phyloP scores from a whole-genome alignment of 2,113 vertebrate genomes.

The Athene cunicularia region DNA sequence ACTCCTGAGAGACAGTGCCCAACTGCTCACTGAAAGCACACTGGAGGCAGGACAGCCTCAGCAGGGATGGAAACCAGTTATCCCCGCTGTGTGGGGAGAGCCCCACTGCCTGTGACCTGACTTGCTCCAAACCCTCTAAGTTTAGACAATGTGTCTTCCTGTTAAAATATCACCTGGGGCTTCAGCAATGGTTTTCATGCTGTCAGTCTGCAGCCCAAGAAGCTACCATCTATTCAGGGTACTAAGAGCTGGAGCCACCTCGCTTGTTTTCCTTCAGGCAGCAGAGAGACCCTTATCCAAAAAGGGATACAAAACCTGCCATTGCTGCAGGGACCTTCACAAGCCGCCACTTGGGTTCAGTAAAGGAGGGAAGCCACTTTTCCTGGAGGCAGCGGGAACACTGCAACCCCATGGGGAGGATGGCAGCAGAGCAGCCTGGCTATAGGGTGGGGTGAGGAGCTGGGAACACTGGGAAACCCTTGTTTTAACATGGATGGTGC shows the following conservation, averaged over 20 bases:
- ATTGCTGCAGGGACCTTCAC: background rate
- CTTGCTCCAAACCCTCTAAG: background rate
- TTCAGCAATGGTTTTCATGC: background rate
- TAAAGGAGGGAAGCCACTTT: background rate
- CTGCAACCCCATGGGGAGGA: background rate
- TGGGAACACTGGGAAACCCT: background rate
- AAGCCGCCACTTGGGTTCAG: fast-evolving
- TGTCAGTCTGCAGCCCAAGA: background rate
- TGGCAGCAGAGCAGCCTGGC: background rate
- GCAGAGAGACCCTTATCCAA: background rate
- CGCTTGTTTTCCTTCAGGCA: background rate
- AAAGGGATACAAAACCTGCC: background rate
- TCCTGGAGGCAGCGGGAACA: background rate
- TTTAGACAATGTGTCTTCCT: background rate
- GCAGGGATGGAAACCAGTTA: background rate
- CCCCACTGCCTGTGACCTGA: fast-evolving
- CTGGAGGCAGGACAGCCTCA: background rate
- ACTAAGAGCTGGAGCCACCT: background rate
- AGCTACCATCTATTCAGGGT: background rate
- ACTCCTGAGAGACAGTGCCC: background rate
- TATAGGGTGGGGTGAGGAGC: background rate
- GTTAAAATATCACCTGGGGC: background rate
- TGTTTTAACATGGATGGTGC: background rate
- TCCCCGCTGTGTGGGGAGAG: background rate
- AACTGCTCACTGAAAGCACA: background rate